phyloP scores from a whole-genome alignment of 1,140 invertebrate species.

The Drosophila bocqueti region DNA sequence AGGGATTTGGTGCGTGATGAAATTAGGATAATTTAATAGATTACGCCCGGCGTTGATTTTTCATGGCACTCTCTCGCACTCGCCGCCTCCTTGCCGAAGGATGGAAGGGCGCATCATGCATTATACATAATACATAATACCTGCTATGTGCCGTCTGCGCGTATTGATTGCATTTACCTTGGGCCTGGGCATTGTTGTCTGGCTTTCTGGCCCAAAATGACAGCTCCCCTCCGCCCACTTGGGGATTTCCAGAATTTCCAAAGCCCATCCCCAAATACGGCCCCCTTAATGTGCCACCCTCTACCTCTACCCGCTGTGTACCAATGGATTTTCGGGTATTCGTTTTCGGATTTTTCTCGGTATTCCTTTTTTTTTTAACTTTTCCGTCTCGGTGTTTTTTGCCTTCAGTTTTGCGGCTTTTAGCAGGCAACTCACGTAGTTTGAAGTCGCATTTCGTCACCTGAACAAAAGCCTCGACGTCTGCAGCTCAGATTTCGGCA shows the following conservation, averaged over 20 bases:
- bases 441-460: constrained; percentile 76
- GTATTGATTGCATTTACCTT: constrained; percentile 81
- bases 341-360: constrained; percentile 29
- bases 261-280: constrained; percentile 4
- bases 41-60: constrained; percentile 80
- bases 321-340: constrained; percentile 35
- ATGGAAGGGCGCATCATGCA: constrained; percentile 57
- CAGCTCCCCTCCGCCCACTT: constrained; percentile 29
- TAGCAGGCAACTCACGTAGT: constrained; percentile 73
- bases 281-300: constrained; percentile 47
- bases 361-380: constrained; percentile 1
- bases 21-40: constrained; percentile 84
- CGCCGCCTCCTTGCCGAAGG: not conserved
- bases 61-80: constrained; percentile 47
- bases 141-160: constrained; percentile 78
- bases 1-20: constrained; percentile 83
- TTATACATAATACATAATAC: constrained; percentile 77
- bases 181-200: constrained; percentile 67
- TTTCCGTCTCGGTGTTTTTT: constrained; percentile 25
- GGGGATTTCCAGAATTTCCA: constrained; percentile 45
- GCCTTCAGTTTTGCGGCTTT: constrained; percentile 45
- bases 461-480: constrained; percentile 51
- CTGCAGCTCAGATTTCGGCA: constrained; percentile 49
- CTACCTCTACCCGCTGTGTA: constrained; percentile 7
- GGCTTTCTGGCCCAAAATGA: constrained; percentile 51